phyloP scores from a whole-genome alignment of 2,113 vertebrate species.

The Caracal caracal region DNA sequence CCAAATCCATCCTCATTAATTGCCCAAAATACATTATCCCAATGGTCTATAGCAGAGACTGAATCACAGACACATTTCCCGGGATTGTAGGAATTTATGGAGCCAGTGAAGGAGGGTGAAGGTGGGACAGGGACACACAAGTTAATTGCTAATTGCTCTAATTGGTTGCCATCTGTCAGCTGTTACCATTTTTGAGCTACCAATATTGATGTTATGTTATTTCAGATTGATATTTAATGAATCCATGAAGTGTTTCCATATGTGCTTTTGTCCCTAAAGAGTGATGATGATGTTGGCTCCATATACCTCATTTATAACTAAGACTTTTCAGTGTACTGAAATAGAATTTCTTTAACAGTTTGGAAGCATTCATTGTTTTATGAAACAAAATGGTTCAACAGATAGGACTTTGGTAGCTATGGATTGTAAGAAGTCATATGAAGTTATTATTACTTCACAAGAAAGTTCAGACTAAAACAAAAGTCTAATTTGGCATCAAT shows the following conservation, averaged over 20 bases:
- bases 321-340: not conserved
- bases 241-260: slow-evolving; percentile 75
- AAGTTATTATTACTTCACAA: not conserved
- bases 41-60: not conserved
- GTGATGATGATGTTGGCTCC: slow-evolving; percentile 62
- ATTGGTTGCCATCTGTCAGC: slow-evolving; percentile 77
- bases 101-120: slow-evolving; percentile 68
- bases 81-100: slow-evolving; percentile 35
- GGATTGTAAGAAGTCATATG: not conserved
- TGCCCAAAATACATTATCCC: not conserved
- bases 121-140: slow-evolving; percentile 61
- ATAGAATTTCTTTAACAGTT: slow-evolving; percentile 32
- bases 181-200: slow-evolving; percentile 68
- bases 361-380: slow-evolving; percentile 36
- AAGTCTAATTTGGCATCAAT: not conserved
- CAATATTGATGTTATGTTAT: slow-evolving; percentile 75
- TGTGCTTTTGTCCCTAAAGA: slow-evolving; percentile 72
- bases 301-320: slow-evolving; percentile 47
- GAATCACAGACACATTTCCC: slow-evolving; percentile 35
- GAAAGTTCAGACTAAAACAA: not conserved
- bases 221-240: slow-evolving; percentile 77
- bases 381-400: not conserved
- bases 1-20: not conserved
- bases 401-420: not conserved
- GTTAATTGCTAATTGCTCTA: slow-evolving; percentile 73